These are phyloP conservation scores for Xenopus borealis DNA, from an alignment of 2,113 vertebrate species.

Conservation along the genomic window DNA sequence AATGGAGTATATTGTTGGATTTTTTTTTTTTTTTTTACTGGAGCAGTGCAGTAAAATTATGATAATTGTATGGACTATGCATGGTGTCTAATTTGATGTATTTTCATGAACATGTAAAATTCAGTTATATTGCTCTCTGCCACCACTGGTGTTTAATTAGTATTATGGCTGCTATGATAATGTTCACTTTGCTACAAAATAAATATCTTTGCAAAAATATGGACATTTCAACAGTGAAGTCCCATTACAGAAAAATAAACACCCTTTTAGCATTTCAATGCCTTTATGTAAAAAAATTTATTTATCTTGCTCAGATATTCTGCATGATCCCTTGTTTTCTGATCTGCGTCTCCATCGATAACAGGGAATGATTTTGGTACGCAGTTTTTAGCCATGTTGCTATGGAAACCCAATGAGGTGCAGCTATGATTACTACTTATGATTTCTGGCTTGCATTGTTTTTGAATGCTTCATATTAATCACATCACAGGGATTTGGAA, in stretches of 20 bases:
- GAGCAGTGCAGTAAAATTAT: no score
- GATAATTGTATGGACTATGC: no score
- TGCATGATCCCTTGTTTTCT: constrained; percentile 27
- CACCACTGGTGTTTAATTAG: no score
- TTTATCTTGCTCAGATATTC: constrained; percentile 4
- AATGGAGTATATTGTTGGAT: no score
- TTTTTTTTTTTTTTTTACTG: no score
- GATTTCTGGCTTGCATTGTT: constrained; percentile 43
- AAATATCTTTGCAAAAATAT: no score
- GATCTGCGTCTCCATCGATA: constrained; percentile 35
- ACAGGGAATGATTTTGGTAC: constrained; percentile 30
- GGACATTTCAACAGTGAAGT: background rate
- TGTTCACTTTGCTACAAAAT: no score
- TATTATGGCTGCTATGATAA: no score
- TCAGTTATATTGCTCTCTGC: no score
- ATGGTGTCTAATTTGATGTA: no score
- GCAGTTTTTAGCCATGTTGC: constrained; percentile 39
- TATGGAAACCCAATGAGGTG: constrained; percentile 42
- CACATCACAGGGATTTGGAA: constrained; percentile 9
- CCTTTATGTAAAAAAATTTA: background rate
- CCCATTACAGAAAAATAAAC: background rate
- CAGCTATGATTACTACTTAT: constrained; percentile 42
- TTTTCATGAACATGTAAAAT: no score
- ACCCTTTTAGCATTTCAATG: background rate
- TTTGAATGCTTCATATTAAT: constrained; percentile 39